These are phyloP conservation scores for Bicyclus anynana DNA, from an alignment of 1,140 invertebrate genomes.

Conservation along the genomic window DNA sequence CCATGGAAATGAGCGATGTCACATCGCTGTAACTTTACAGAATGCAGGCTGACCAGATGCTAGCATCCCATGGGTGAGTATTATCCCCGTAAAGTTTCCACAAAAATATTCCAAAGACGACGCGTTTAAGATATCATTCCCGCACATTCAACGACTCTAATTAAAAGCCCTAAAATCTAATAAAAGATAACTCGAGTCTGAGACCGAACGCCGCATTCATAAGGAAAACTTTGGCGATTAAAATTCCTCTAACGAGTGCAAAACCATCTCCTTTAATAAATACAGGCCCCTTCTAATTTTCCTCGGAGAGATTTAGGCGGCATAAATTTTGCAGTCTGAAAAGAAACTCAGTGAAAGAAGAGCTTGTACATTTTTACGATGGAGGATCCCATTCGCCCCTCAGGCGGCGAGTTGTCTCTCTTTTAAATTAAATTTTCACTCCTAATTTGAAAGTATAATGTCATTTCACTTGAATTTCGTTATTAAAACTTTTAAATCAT, in stretches of 20 bases:
- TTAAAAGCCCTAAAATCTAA: conserved; percentile 66
- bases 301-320: conserved; percentile 70
- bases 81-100: conserved; percentile 13
- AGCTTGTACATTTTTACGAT: conserved; percentile 74
- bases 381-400: conserved; percentile 70
- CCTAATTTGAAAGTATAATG: conserved; percentile 80
- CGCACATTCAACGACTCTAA: conserved; percentile 64
- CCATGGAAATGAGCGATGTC: too few relatives aligned
- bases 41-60: too few relatives aligned
- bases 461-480: conserved; percentile 77
- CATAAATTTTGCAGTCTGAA: conserved; percentile 71
- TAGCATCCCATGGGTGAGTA: too few relatives aligned
- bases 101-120: conserved; percentile 33
- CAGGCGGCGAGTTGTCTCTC: conserved; percentile 70
- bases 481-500: conserved; percentile 79
- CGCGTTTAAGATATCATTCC: conserved; percentile 59
- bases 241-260: conserved; percentile 74
- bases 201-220: conserved; percentile 66
- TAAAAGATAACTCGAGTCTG: conserved; percentile 71
- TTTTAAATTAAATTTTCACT: conserved; percentile 79
- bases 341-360: conserved; percentile 73
- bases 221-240: conserved; percentile 71
- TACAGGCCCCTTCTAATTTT: conserved; percentile 72
- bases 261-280: conserved; percentile 73
- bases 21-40: too few relatives aligned